A percentile compares a stretch with the other conserved stretches of the same genome.
Conservation (phyloP, 2,113 vertebrate species). For the Phalacrocorax pelagicus region DNA sequence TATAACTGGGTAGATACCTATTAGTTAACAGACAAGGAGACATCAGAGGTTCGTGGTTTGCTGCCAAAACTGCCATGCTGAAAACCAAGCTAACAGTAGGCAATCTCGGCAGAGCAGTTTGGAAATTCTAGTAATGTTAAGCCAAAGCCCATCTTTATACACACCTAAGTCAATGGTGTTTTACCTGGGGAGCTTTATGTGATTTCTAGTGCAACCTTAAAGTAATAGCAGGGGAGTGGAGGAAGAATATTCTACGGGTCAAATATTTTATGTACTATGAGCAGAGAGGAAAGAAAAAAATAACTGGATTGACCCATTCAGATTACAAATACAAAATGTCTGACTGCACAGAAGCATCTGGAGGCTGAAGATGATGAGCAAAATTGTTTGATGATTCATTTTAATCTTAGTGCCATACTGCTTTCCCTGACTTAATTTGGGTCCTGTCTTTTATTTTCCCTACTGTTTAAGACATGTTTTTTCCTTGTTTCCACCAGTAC, state of each 20-base stretch:
- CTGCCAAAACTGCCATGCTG: not conserved
- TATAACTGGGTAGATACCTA: accelerated
- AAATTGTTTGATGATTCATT: not conserved
- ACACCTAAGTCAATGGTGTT: not conserved
- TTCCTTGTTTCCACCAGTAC: not conserved
- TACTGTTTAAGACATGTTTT: too few species aligned
- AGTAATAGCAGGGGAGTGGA: not conserved
- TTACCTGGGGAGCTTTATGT: not conserved
- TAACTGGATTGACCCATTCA: not conserved
- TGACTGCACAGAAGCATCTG: not conserved
- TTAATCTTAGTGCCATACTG: not conserved
- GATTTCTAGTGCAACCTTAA: not conserved
- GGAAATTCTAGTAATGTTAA: not conserved
- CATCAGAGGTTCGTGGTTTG: not conserved
- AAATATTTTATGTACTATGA: not conserved
- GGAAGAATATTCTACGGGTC: not conserved
- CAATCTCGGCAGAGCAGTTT: not conserved
- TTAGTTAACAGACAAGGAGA: not conserved
- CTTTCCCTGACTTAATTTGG: too few species aligned
- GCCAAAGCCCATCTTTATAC: not conserved
- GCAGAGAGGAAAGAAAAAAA: not conserved
- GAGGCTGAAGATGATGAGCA: not conserved
- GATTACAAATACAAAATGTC: not conserved
- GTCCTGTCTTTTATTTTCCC: too few species aligned
- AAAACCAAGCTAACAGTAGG: not conserved